Evolutionary conservation across 2,113 vertebrate species (phyloP), one percentile per base, ranked within the genome.

Genomic region (Mystacornis crossleyi): DNA sequence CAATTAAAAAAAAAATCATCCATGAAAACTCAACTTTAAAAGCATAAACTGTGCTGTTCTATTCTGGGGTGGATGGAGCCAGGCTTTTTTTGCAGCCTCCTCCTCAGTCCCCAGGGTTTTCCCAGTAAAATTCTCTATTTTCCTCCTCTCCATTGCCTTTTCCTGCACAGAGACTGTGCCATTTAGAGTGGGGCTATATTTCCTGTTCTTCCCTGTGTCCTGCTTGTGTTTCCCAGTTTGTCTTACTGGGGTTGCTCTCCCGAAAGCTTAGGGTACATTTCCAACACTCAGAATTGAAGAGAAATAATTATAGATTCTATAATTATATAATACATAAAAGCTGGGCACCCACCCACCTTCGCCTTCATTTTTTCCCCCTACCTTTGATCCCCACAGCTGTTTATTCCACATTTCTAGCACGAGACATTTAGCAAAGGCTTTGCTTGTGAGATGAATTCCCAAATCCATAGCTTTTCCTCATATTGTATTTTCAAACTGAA

Each of bases 361-460:
- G 36, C 31, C 25, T 58, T 78, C 5, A 2, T 31, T 60, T 86
- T 50, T 61, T 82, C 48, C n/a, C 51, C 75, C 28, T 48, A 2
- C 24, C n/a, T 81, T 78, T 86, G 73, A 77, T 88, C 80, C 60
- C 23, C 31, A 18, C 20, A 64, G 40, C 24, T 96, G 60, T 95
- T 96, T 93, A 45, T 73, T 95, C 91, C 71, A 24, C 47, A 14
- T 66, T 93, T 70, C 51, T 90, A 78, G 57, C 70, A 81, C 48
- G 50, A 96, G 88, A 93, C 82, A 84, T 95, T 96, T 90, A 96
- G 80, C 90, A 73, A 90, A 69, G 88, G 83, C 90, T 97, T 97
- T 95, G 80, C 54, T 29, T 86, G 10, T 8, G 40, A 81, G 82
- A 57, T 82, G 72, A 90, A 75, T 89, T 55, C 80, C 58, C 38